Evolutionary conservation across 92 coral and sea anemone species (phyloP), one percentile per base, ranked within the genome.

Genomic region (Phenganax stokvisi): DNA sequence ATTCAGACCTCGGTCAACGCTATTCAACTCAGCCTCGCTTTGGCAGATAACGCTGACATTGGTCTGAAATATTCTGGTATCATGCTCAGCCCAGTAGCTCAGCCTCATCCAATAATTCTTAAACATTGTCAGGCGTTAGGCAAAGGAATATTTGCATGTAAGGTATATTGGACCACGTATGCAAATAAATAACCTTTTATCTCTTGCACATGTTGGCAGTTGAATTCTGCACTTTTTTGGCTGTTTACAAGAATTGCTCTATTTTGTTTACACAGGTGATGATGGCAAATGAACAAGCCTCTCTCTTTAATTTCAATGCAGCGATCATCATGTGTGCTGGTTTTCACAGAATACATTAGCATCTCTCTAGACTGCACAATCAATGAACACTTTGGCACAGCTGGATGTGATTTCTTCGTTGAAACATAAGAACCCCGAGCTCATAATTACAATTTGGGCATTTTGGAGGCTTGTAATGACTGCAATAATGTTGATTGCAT

Each of bases 241-340:
- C 87, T 84, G 37, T 77, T 67, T 6, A 69, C 57, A 54, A 37
- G 52, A 29, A 44, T 54, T 11, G 74, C 87, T 56, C 87, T 72
- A 9, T 71, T 15, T 6, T 71, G 52, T 51, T 69, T 69, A n/a
- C 84, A 81, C 0, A 58, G 9, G 69, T 3, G 12, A 56, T 82
- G 85, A 6, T 82, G 71, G 37, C 85, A 82, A 4, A 82, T 82
- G 8, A 54, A 13, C 25, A 44, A 25, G 16, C 72, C 17, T 9
- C 9, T 57, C 15, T 73, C 61, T 27, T 56, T 68, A 15, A 72
- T 57, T 0, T 56, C 80, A 15, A 82, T 6, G 20, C 85, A 82
- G 10, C 80, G 51, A 30, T 82, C 85, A 72, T 72, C 85, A 56
- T 82, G 85, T 3, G 71, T 71, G 71, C 80, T 82, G 56, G 85